phyloP scores from a whole-genome alignment of 2,888 invertebrate genomes.

The Synanthedon vespiformis region DNA sequence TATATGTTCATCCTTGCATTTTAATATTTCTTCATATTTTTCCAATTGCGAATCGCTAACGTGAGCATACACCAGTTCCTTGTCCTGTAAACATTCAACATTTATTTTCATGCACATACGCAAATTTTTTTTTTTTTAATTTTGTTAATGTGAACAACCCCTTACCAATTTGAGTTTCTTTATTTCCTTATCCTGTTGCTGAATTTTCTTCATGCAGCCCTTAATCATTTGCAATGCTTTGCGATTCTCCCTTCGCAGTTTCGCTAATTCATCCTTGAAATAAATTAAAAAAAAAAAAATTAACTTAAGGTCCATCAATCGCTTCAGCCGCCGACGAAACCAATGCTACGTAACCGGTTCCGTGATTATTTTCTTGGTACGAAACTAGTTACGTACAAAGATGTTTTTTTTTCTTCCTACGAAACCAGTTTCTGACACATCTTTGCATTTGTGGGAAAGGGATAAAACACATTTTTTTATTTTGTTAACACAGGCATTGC shows the following conservation, averaged over 20 bases:
- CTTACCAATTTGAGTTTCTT: conserved; percentile 55
- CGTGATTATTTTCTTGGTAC: too few relatives aligned
- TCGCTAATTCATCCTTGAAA: conserved; percentile 54
- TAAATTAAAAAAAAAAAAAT: conserved; percentile 1
- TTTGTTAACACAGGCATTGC: too few relatives aligned
- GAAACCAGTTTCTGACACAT: too few relatives aligned
- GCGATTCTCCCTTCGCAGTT: conserved; percentile 62
- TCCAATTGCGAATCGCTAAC: conserved; percentile 54
- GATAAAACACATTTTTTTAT: too few relatives aligned
- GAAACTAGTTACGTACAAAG: too few relatives aligned
- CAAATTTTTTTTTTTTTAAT: background rate
- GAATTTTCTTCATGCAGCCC: conserved; percentile 67
- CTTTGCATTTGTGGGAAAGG: too few relatives aligned
- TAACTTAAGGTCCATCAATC: background rate
- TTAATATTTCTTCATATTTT: conserved; percentile 59
- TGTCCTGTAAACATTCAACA: conserved; percentile 30
- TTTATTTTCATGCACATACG: background rate
- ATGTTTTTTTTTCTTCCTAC: too few relatives aligned
- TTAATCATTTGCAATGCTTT: conserved; percentile 72
- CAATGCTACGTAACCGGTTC: too few relatives aligned
- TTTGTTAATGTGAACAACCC: background rate
- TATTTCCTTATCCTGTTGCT: conserved; percentile 64
- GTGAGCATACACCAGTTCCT: conserved; percentile 50
- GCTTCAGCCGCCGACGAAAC: too few relatives aligned
- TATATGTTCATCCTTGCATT: conserved; percentile 68